phyloP scores from a whole-genome alignment of 2,888 invertebrate genomes.

The Lasioglossum villosulum region DNA sequence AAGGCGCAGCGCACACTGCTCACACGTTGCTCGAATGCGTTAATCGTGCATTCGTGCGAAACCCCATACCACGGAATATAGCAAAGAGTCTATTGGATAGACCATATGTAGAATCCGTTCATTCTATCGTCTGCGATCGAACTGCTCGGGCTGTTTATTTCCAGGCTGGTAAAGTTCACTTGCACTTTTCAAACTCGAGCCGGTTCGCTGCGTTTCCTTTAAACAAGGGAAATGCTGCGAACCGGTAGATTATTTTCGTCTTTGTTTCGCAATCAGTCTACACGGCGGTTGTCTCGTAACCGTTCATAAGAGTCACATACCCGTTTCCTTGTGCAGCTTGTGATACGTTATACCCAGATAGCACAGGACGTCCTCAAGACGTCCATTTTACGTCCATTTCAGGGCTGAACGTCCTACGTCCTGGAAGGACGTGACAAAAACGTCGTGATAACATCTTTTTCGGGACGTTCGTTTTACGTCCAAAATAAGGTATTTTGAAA shows the following conservation, averaged over 20 bases:
- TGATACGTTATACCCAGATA: too few relatives aligned
- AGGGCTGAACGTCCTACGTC: too few relatives aligned
- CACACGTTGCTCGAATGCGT: slow-evolving; percentile 44
- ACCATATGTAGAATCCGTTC: neutral
- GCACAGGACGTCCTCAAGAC: too few relatives aligned
- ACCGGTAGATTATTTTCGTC: neutral
- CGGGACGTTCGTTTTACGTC: too few relatives aligned
- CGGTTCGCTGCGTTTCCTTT: slow-evolving; percentile 17
- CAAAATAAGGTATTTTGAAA: too few relatives aligned
- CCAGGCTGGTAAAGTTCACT: slow-evolving; percentile 35
- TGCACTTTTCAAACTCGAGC: slow-evolving; percentile 6
- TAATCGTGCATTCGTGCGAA: slow-evolving; percentile 43
- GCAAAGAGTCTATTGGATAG: too few relatives aligned
- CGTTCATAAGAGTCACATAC: neutral
- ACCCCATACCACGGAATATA: neutral
- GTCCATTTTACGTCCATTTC: too few relatives aligned
- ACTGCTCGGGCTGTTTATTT: slow-evolving; percentile 17
- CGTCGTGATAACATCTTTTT: too few relatives aligned
- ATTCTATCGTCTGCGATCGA: neutral
- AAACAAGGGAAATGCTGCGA: neutral
- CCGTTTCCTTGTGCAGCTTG: neutral
- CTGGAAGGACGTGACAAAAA: too few relatives aligned
- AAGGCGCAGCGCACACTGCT: slow-evolving; percentile 21
- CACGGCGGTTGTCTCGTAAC: neutral
- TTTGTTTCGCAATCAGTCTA: neutral